Percentiles rank a stretch among this genome's conserved stretches.
These are phyloP conservation scores for Pitangus sulphuratus DNA, from an alignment of 2,797 vertebrate genomes.

Conservation along the genomic window DNA sequence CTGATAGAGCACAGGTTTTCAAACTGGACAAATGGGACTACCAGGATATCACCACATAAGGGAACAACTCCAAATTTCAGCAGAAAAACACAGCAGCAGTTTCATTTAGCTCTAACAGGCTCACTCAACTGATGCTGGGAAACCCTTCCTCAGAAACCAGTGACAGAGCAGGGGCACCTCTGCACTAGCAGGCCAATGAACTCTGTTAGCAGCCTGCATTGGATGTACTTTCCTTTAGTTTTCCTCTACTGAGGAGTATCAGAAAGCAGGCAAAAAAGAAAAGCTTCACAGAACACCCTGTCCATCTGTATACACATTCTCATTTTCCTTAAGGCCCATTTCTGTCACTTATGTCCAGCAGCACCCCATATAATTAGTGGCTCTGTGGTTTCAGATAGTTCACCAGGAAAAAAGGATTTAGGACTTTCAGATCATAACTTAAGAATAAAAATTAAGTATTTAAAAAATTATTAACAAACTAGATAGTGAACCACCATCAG, in stretches of 20 bases:
- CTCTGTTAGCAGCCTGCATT: not conserved
- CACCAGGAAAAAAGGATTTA: not conserved
- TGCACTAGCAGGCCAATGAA: not conserved
- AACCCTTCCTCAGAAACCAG: not conserved
- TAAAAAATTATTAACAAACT: not conserved
- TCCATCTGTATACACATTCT: not conserved
- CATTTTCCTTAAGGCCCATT: not conserved
- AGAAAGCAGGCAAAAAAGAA: not conserved
- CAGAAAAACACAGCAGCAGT: not conserved
- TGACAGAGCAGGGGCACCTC: not conserved
- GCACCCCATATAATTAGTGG: not conserved
- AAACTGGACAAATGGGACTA: not conserved
- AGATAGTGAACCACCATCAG: not conserved
- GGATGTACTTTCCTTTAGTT: not conserved
- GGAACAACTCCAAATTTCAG: not conserved
- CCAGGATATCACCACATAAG: not conserved
- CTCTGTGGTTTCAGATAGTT: not conserved
- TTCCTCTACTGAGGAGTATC: not conserved
- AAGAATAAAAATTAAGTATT: not conserved
- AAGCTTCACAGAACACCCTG: not conserved
- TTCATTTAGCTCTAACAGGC: not conserved
- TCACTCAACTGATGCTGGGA: not conserved
- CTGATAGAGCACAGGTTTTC: not conserved
- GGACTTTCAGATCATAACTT: not conserved
- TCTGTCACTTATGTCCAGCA: not conserved